These are phyloP conservation scores for Drosophila takahashii DNA, from an alignment of 1,140 invertebrate species.

Conservation along the genomic window DNA sequence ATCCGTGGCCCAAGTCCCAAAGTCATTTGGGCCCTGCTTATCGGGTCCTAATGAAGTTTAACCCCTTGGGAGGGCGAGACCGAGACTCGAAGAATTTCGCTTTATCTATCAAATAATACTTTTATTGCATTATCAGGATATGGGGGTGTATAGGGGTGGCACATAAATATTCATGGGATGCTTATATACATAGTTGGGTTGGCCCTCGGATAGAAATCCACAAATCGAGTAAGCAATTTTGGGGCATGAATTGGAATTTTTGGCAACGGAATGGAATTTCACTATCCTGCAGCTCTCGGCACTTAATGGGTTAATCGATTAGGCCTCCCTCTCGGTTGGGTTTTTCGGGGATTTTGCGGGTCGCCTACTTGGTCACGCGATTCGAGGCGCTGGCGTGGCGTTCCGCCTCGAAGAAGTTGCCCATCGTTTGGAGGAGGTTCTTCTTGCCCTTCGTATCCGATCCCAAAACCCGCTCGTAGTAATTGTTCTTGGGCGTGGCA, in stretches of 20 bases:
- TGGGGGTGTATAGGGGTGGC: neutral
- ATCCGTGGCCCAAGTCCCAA: constrained; percentile 33
- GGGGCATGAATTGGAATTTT: constrained; percentile 44
- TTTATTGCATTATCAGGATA: constrained; percentile 51
- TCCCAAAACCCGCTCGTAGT: constrained; percentile 56
- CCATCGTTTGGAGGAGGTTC: constrained; percentile 60
- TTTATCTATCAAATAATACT: constrained; percentile 56
- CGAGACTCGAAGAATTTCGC: constrained; percentile 8
- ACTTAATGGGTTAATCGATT: constrained; percentile 67
- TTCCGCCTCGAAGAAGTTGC: constrained; percentile 65
- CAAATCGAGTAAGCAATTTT: constrained; percentile 21
- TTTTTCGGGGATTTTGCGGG: constrained; percentile 4
- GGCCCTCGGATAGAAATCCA: constrained; percentile 1
- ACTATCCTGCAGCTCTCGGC: constrained; percentile 30
- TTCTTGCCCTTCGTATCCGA: constrained; percentile 58
- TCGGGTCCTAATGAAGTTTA: constrained; percentile 45
- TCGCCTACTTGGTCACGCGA: constrained; percentile 65
- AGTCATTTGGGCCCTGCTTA: constrained; percentile 38
- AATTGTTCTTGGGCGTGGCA: constrained; percentile 45
- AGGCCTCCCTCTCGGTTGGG: constrained; percentile 22
- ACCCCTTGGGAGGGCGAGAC: constrained; percentile 34
- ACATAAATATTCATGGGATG: constrained; percentile 53
- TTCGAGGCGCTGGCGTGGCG: constrained; percentile 66
- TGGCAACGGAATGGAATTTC: constrained; percentile 54
- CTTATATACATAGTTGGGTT: constrained; percentile 33